Conservation (phyloP, 2,888 invertebrate genomes). For the Pachliopta kotzebuea region DNA sequence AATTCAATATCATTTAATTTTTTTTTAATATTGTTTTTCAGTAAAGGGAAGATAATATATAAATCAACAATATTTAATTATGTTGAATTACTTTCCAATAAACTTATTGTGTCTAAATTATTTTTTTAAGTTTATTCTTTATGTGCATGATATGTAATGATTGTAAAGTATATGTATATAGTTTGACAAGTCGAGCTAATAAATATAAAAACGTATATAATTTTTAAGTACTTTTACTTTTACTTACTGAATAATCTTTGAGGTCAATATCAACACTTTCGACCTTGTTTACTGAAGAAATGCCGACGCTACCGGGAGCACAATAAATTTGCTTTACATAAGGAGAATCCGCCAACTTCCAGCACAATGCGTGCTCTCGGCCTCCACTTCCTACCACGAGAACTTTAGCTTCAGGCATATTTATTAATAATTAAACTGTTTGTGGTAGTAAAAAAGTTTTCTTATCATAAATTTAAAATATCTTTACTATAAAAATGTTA, state of each 20-base stretch:
- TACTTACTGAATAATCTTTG: conserved; percentile 85
- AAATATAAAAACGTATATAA: background rate
- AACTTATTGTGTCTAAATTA: too few species aligned
- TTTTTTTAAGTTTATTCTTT: too few species aligned
- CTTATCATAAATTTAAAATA: conserved; percentile 13
- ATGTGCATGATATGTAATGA: too few species aligned
- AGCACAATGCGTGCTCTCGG: conserved; percentile 96
- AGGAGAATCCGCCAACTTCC: conserved; percentile 93
- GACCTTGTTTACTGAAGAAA: conserved; percentile 85
- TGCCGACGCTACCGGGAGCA: conserved; percentile 95
- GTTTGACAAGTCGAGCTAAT: too few species aligned
- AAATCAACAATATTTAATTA: too few species aligned
- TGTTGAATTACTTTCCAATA: too few species aligned
- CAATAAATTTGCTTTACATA: conserved; percentile 87
- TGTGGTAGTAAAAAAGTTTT: conserved; percentile 2
- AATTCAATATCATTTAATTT: too few species aligned
- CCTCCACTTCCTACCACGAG: conserved; percentile 96
- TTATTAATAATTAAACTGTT: conserved; percentile 20
- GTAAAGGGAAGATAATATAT: too few species aligned
- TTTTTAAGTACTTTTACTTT: background rate
- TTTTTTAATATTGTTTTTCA: too few species aligned
- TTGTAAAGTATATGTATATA: too few species aligned
- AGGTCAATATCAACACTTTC: conserved; percentile 82
- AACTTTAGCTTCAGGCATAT: conserved; percentile 78
- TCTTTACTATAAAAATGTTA: background rate